These are phyloP conservation scores for Datnioides undecimradiatus DNA, from an alignment of 2,113 vertebrate species.

Conservation along the genomic window DNA sequence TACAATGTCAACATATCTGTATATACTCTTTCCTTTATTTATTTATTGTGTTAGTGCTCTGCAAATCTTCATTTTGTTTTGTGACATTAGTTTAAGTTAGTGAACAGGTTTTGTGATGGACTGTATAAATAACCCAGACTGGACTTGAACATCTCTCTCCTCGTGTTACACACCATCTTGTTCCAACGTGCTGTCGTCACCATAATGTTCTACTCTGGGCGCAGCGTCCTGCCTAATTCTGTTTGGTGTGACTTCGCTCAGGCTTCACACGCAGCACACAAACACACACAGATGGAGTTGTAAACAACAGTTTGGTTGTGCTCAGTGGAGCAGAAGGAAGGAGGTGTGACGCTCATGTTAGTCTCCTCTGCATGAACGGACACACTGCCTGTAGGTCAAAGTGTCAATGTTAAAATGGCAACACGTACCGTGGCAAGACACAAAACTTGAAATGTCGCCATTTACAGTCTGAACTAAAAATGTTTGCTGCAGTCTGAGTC, in stretches of 20 bases:
- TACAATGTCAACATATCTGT: too few relatives aligned
- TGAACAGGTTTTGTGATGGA: neutral
- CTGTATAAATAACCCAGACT: slow-evolving; percentile 10
- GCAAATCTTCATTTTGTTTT: too few relatives aligned
- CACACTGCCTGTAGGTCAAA: slow-evolving; percentile 35
- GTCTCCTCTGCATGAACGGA: neutral
- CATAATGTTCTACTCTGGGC: slow-evolving; percentile 4
- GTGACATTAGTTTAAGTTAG: too few relatives aligned
- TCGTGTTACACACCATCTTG: neutral
- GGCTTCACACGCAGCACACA: slow-evolving; percentile 20
- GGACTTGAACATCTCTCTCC: too few relatives aligned
- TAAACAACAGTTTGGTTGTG: slow-evolving; percentile 45
- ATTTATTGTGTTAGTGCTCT: too few relatives aligned
- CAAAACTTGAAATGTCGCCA: neutral
- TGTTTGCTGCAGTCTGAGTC: neutral
- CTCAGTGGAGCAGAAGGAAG: slow-evolving; percentile 36
- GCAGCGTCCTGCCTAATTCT: neutral
- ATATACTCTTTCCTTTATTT: too few relatives aligned
- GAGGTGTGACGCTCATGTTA: slow-evolving; percentile 11
- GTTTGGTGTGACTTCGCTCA: slow-evolving; percentile 32
- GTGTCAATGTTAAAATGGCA: slow-evolving; percentile 22
- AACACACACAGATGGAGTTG: slow-evolving; percentile 38
- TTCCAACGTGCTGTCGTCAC: slow-evolving; percentile 37
- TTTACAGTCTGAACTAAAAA: neutral
- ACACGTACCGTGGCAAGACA: neutral